Base-by-base conservation (phyloP, 2,888 invertebrate species). In the Drosophila borealis region DNA sequence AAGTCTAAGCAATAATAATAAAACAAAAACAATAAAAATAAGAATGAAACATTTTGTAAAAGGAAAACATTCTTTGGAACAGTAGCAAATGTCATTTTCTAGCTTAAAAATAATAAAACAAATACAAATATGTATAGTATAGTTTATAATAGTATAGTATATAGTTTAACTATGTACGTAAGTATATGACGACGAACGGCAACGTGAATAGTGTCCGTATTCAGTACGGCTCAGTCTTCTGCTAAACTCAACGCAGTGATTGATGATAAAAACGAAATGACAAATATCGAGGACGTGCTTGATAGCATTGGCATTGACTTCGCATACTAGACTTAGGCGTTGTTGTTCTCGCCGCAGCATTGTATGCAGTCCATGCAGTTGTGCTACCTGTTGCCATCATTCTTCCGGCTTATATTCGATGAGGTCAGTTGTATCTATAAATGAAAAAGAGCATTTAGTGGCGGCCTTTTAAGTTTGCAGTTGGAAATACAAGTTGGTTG, bases 291-390 rank as follows among this genome's bases (percentile, higher is more conserved):
- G 70, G 68, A 77, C 78, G 74, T 69, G 57, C 51, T 25, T 51
- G 14, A 45, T 36, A 55, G 68, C 63, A 70, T 64, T 65, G 39
- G 39, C 34, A 54, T 59, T 56, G 78, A 76, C 69, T 77, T 5
- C 33, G 70, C 74, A 77, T 46, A 78, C 76, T 8, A 44, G 55
- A 34, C 71, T 83, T 91, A 92, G 80, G 92, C 85, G 84, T 92
- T 92, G 78, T 94, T 94, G 84, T 93, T 93, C 78, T 93, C 93
- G 88, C 93, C 93, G 90, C 95, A 95, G 92, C 95, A 95, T 89
- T 94, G 95, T 83, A 95, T 95, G 93, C 95, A 95, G 92, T 95
- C 94, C 91, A 95, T 95, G 91, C 95, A 95, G 91, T 95, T 94
- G 89, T 95, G 95, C 94, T 95, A 95, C 94, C 95, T 95, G 59